These are phyloP conservation scores for Phrynocephalus vlangalii DNA, from an alignment of 2,797 vertebrate species.

Conservation along the genomic window DNA sequence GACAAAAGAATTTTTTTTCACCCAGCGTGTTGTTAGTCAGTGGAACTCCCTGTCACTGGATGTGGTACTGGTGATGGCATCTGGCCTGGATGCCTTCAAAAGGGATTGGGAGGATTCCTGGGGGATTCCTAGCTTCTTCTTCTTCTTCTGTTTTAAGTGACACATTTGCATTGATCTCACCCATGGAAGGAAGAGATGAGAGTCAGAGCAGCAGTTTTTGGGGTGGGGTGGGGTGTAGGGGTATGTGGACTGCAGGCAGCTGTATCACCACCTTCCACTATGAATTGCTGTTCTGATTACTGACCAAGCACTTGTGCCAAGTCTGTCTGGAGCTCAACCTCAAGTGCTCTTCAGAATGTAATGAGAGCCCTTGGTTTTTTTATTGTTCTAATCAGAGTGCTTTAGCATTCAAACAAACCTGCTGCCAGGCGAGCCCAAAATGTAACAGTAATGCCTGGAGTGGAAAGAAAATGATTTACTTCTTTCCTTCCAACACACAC, in stretches of 20 bases:
- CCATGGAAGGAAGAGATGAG: rapidly evolving
- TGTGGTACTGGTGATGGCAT: too few relatives aligned
- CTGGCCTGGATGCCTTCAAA: too few relatives aligned
- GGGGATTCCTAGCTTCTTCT: too few relatives aligned
- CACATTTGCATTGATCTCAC: neutral
- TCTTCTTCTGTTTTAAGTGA: neutral
- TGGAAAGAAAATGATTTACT: neutral
- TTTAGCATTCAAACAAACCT: constrained; percentile 1
- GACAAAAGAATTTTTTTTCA: too few relatives aligned
- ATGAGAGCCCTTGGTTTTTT: neutral
- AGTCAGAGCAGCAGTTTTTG: neutral
- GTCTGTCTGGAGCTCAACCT: constrained; percentile 14
- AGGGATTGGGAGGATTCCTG: too few relatives aligned
- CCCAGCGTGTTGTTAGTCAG: too few relatives aligned
- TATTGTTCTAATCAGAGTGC: rapidly evolving
- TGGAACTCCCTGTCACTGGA: too few relatives aligned
- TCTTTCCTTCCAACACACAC: neutral
- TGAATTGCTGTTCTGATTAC: neutral
- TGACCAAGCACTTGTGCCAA: neutral
- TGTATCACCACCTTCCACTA: neutral
- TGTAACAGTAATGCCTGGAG: neutral
- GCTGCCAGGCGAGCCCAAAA: neutral
- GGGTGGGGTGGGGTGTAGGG: too few relatives aligned
- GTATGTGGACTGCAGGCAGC: neutral
- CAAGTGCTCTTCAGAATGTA: neutral